Evolutionary conservation across 37 sponge, comb jelly and placozoan species (phyloP).

Genomic region (Oscarella lobularis): DNA sequence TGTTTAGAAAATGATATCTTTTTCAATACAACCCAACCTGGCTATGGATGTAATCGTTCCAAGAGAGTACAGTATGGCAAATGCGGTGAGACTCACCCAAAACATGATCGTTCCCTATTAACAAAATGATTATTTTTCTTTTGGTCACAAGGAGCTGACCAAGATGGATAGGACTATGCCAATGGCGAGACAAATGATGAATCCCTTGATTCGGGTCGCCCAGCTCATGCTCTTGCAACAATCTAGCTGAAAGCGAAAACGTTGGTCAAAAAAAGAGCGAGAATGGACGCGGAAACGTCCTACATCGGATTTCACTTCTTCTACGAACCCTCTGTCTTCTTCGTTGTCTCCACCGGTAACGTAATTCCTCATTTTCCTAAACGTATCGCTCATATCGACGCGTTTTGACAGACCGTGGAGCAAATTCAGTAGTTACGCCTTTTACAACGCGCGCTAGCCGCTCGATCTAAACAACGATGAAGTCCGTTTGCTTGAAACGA

Average conservation of each 20-base stretch:
- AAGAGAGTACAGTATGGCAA: background rate
- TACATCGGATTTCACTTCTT: conserved; percentile 2
- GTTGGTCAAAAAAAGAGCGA: background rate
- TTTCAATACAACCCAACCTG: background rate
- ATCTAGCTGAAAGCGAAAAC: background rate
- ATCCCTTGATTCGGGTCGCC: conserved; percentile 9
- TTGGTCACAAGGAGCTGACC: background rate
- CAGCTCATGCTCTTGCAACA: conserved; percentile 3
- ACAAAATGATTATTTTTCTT: background rate
- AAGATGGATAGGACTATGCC: conserved; percentile 1
- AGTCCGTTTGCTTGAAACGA: too few species aligned
- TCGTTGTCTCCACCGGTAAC: background rate
- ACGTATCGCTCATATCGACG: background rate
- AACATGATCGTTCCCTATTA: background rate
- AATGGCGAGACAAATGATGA: background rate
- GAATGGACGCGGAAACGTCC: background rate
- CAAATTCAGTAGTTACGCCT: too few species aligned
- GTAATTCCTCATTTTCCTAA: conserved; percentile 7
- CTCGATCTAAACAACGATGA: too few species aligned
- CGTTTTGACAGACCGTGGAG: too few species aligned
- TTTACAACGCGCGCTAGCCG: too few species aligned
- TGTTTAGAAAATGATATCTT: background rate
- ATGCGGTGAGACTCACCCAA: background rate
- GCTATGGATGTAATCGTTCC: background rate
- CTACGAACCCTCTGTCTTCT: background rate